phyloP scores from a whole-genome alignment of 1,140 invertebrate species.

The Micrasema minimum region DNA sequence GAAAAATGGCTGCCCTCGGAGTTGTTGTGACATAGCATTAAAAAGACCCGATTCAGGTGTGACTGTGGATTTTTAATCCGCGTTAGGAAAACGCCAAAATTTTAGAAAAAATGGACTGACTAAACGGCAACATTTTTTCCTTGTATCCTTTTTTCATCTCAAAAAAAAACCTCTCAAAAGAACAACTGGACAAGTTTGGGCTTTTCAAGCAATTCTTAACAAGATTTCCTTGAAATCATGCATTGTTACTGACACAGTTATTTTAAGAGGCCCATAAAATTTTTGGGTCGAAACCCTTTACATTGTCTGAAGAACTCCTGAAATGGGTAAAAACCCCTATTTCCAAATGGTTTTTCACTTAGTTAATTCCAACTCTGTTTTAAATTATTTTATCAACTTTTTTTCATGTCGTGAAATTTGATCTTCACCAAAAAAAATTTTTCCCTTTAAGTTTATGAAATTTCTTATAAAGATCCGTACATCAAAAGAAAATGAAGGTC shows the following conservation, averaged over 20 bases:
- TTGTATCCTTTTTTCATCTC: conserved; percentile 95
- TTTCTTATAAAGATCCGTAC: conserved; percentile 90
- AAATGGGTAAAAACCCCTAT: conserved; percentile 66
- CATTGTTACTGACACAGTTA: conserved; percentile 92
- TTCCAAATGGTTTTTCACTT: conserved; percentile 64
- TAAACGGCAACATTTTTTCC: conserved; percentile 93
- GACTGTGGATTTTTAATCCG: conserved; percentile 64
- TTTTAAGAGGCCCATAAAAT: conserved; percentile 89
- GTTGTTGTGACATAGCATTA: conserved; percentile 89
- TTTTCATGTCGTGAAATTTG: conserved; percentile 95
- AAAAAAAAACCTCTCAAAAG: conserved; percentile 92
- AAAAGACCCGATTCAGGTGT: conserved; percentile 88
- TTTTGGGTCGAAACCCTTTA: conserved; percentile 83
- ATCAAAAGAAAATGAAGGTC: conserved; percentile 88
- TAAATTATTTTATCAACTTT: conserved; percentile 65
- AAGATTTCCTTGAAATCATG: conserved; percentile 94
- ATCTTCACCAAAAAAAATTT: conserved; percentile 96
- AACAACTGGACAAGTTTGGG: conserved; percentile 90
- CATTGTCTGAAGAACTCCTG: conserved; percentile 66
- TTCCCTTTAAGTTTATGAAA: conserved; percentile 93
- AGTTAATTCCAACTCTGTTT: conserved; percentile 64
- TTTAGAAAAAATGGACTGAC: conserved; percentile 89
- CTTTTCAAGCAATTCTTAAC: conserved; percentile 89
- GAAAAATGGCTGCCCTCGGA: conserved; percentile 96
- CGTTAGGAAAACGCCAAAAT: conserved; percentile 70